Percentiles rank a stretch among this genome's conserved stretches.
Evolutionary conservation across 2,888 invertebrate genomes (phyloP).

Genomic region (Branchellion lobata): DNA sequence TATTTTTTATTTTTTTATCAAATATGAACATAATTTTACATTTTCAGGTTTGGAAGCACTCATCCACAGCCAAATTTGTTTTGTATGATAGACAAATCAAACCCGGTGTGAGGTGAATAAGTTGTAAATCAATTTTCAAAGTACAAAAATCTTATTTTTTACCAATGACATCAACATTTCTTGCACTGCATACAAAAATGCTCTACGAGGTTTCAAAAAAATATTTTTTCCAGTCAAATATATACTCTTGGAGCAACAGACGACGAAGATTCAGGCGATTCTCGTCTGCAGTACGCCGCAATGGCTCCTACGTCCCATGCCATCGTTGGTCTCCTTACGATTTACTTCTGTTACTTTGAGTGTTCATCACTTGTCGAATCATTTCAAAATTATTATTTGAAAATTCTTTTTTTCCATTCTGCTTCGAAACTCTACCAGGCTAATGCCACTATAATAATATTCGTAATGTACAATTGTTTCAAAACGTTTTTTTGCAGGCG

Average conservation of each 20-base stretch:
- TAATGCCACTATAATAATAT: too few relatives aligned
- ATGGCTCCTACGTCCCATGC: constrained; percentile 47
- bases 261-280: neutral
- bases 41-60: constrained; percentile 48
- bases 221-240: neutral
- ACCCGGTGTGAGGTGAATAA: constrained; percentile 7
- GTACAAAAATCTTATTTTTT: too few relatives aligned
- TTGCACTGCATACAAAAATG: too few relatives aligned
- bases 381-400: too few relatives aligned
- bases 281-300: constrained; percentile 46
- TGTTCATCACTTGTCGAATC: too few relatives aligned
- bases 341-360: too few relatives aligned
- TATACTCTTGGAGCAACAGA: neutral
- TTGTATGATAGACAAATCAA: constrained; percentile 37
- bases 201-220: neutral
- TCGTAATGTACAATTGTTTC: too few relatives aligned
- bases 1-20: constrained; percentile 3
- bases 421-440: too few relatives aligned
- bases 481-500: too few relatives aligned
- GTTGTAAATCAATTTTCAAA: too few relatives aligned
- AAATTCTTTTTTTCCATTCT: too few relatives aligned
- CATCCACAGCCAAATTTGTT: constrained; percentile 42
- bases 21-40: neutral
- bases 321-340: constrained; percentile 45
- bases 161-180: too few relatives aligned